Evolutionary conservation across 1,140 invertebrate genomes (phyloP).

Genomic region (Mactra quadrangularis): DNA sequence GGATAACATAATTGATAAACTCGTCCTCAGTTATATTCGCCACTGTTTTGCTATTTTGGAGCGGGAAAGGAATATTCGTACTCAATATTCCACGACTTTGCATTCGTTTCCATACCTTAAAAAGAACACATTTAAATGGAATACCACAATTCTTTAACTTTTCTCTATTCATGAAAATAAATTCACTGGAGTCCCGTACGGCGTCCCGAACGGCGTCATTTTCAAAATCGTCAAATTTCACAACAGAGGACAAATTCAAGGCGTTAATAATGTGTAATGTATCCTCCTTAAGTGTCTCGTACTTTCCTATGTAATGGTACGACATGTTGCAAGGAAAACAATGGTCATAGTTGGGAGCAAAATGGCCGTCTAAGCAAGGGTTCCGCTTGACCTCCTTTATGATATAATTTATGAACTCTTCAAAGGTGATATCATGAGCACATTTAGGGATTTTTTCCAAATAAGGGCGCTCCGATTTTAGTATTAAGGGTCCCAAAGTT

Average conservation of each 20-base stretch:
- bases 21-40: slow-evolving; percentile 6
- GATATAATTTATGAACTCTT: slow-evolving; percentile 27
- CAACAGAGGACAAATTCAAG: background rate
- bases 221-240: slow-evolving; percentile 19
- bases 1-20: background rate
- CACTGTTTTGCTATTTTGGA: background rate
- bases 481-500: background rate
- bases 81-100: slow-evolving; percentile 39
- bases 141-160: slow-evolving; percentile 23
- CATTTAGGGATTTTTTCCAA: background rate
- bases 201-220: slow-evolving; percentile 14
- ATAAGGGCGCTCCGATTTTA: background rate
- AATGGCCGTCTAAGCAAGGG: slow-evolving; percentile 33
- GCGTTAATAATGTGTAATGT: background rate
- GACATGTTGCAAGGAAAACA: slow-evolving; percentile 19
- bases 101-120: slow-evolving; percentile 37
- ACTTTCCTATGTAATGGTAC: slow-evolving; percentile 34
- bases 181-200: slow-evolving; percentile 16
- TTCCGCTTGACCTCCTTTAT: background rate
- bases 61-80: slow-evolving; percentile 6
- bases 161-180: slow-evolving; percentile 3
- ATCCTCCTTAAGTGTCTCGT: slow-evolving; percentile 47
- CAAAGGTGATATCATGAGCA: slow-evolving; percentile 30
- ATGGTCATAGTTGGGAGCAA: slow-evolving; percentile 20
- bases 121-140: slow-evolving; percentile 32